These are phyloP conservation scores for Diorhabda elongata DNA, from an alignment of 1,140 invertebrate species.

Conservation along the genomic window DNA sequence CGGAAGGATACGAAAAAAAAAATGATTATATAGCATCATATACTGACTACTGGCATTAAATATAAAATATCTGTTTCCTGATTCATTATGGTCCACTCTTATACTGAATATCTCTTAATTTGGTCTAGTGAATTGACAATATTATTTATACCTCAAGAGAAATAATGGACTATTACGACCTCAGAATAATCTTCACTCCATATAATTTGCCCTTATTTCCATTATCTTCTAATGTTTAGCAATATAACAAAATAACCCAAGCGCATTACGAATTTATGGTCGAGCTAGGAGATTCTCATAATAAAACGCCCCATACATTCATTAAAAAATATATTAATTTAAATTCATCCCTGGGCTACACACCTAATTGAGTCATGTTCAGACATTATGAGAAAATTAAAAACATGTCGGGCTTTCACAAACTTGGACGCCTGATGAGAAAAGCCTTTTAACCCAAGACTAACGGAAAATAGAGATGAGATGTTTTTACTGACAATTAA, in stretches of 20 bases:
- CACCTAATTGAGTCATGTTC: slow-evolving; percentile 13
- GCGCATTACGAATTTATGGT: background rate
- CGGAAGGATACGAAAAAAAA: too few species aligned
- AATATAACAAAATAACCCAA: background rate
- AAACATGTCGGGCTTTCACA: slow-evolving; percentile 5
- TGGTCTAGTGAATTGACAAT: too few species aligned
- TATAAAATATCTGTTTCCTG: too few species aligned
- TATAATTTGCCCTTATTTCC: background rate
- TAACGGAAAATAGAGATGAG: background rate
- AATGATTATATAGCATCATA: too few species aligned
- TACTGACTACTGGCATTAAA: too few species aligned
- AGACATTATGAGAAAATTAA: slow-evolving; percentile 15
- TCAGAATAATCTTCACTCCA: too few species aligned
- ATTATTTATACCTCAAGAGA: too few species aligned
- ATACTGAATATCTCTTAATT: too few species aligned
- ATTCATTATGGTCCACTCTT: too few species aligned
- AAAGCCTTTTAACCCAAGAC: slow-evolving; percentile 12
- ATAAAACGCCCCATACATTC: slow-evolving; percentile 5
- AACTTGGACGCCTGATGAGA: slow-evolving; percentile 8
- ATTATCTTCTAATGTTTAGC: background rate
- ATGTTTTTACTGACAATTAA: background rate
- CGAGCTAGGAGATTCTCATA: background rate
- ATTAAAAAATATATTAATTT: slow-evolving; percentile 9
- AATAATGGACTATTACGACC: too few species aligned
- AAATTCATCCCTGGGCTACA: slow-evolving; percentile 10